Base-by-base conservation (phyloP, 1,140 invertebrate genomes). In the Euglossa dilemma region DNA sequence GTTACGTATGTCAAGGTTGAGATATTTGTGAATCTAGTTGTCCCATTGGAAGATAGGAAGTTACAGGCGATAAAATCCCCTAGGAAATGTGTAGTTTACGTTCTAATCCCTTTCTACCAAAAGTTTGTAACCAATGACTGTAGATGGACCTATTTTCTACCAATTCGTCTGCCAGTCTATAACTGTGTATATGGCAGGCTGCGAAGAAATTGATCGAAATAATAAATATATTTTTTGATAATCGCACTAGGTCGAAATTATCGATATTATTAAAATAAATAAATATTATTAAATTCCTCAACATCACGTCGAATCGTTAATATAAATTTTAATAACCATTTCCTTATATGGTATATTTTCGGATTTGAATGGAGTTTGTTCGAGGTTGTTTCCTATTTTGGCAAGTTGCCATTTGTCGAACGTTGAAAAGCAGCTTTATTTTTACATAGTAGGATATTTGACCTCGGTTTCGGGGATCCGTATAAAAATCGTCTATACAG, bases 1-100 rank as follows among this genome's bases (percentile, higher is more conserved):
- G 80, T 76, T 36, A 36, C 36, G 28, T 56, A 52, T 80, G 83
- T 85, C 76, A 86, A 85, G 85, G 84, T 81, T 66, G 61, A 57
- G 20, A 47, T 57, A 72, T 47, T 20, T 20, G 28, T 59, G 54
- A 76, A 9, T 45, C 14, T 25, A 63, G 45, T 54, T 16, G 64
- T 85, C 50, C 18, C 28, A 80, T 57, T n/a, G 57, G 83, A 85
- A 28, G 50, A 50, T 1, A 25, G 45, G 50, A 54, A 56, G 50
- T 8, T n/a, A 67, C 45, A 25, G 43, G 50, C 57, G 43, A 59
- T 67, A 56, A 52, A 73, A 74, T 64, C 57, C 70, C 43, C 12
- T 50, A 79, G 59, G 73, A 57, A 61, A 54, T 70, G 25, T 45
- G 59, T 47, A 82, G 36, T 18, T 47, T 61, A 70, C 72, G 54